These are phyloP conservation scores for Chelmon rostratus DNA, from an alignment of 2,797 vertebrate species.

Conservation along the genomic window DNA sequence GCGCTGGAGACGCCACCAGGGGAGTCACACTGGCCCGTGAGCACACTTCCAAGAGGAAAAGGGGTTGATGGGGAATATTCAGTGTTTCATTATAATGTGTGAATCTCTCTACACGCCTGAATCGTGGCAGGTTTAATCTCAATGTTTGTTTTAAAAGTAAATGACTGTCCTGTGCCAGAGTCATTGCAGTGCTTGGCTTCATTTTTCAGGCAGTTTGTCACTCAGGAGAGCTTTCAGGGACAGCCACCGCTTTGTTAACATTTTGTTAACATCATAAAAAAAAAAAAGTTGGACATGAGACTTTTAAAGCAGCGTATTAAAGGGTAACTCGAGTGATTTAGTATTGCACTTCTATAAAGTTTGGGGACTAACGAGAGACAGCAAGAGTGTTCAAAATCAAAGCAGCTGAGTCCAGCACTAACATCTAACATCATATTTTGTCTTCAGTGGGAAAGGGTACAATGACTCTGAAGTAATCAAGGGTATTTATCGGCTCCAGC, in stretches of 20 bases:
- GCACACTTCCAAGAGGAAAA: constrained; percentile 32
- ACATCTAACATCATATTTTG: no score
- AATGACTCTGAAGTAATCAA: no score
- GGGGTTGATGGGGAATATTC: constrained; percentile 27
- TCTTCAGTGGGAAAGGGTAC: no score
- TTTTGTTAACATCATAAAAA: constrained; percentile 10
- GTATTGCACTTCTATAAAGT: neutral
- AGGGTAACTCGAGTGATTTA: neutral
- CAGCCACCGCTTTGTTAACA: constrained; percentile 2
- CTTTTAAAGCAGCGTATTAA: neutral
- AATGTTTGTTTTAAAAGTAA: neutral
- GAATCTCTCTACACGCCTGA: neutral
- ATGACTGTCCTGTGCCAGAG: neutral
- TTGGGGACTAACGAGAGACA: neutral
- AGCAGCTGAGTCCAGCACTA: neutral
- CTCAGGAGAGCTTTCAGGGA: neutral
- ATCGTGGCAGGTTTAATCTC: neutral
- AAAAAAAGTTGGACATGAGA: constrained; percentile 10
- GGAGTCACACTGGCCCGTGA: constrained; percentile 56
- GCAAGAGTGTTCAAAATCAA: neutral
- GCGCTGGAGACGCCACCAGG: constrained; percentile 60
- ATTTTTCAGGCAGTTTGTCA: constrained; percentile 11
- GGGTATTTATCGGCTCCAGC: no score
- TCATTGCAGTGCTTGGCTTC: neutral
- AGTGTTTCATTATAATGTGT: constrained; percentile 9